Conservation (phyloP, 2,888 invertebrate genomes). For the Adineta ricciae region DNA sequence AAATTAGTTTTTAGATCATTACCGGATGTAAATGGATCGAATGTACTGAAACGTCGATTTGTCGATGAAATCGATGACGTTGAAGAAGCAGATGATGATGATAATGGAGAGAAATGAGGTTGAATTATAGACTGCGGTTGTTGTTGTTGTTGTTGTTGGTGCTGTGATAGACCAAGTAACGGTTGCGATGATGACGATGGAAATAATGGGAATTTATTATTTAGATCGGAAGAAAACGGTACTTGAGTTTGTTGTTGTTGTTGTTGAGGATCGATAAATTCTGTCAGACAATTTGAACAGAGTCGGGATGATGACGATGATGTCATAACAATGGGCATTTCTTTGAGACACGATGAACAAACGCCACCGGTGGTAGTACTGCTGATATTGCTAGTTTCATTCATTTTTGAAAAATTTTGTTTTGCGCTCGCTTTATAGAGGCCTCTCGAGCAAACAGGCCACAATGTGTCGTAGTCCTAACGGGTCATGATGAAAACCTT, state of each 20-base stretch:
- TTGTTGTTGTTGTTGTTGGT: neutral
- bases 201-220: neutral
- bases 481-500: neutral
- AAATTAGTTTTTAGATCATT: neutral
- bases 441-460: conserved; percentile 5
- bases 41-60: conserved; percentile 14
- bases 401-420: neutral
- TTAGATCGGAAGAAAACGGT: neutral
- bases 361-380: neutral
- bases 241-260: neutral
- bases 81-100: conserved; percentile 22
- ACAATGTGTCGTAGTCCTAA: neutral
- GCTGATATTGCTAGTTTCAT: conserved; percentile 5
- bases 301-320: conserved; percentile 3
- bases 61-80: conserved; percentile 26
- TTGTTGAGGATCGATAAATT: neutral
- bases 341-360: conserved; percentile 23
- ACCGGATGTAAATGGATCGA: neutral
- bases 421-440: neutral
- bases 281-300: neutral
- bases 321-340: neutral
- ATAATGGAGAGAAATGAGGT: conserved; percentile 19
- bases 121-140: neutral
- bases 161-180: neutral
- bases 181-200: neutral